Percentiles rank a stretch among this genome's conserved stretches.
Conservation (phyloP, 2,888 invertebrate genomes). For the Torymus tubicola region DNA sequence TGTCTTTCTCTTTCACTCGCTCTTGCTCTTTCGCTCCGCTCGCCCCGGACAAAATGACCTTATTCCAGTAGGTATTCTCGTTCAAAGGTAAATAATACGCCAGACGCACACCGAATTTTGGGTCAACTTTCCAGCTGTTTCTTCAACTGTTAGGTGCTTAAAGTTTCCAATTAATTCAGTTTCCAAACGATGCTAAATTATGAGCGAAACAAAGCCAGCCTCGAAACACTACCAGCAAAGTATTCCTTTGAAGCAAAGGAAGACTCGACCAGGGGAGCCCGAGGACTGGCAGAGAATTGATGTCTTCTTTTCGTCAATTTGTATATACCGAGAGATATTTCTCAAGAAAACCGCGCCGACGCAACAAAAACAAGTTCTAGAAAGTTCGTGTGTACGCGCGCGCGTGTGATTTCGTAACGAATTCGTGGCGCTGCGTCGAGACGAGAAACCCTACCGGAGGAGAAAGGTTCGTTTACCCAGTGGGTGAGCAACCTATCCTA, state of each 20-base stretch:
- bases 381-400: background rate
- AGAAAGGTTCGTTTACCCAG: background rate
- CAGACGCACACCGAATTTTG: background rate
- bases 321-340: too few species aligned
- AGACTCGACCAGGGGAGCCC: too few species aligned
- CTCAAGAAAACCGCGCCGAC: too few species aligned
- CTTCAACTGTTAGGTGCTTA: background rate
- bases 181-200: too few species aligned
- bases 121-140: background rate
- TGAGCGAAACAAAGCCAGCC: too few species aligned
- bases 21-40: conserved; percentile 19
- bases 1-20: conserved; percentile 58
- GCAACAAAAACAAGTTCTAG: background rate
- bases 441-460: conserved; percentile 26
- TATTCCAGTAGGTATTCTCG: conserved; percentile 32
- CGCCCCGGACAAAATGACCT: conserved; percentile 33
- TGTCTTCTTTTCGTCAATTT: too few species aligned
- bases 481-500: conserved; percentile 27
- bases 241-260: too few species aligned
- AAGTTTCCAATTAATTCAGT: background rate
- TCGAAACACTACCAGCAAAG: too few species aligned
- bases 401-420: background rate
- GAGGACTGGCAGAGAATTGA: too few species aligned
- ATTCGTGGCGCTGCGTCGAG: background rate
- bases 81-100: conserved; percentile 31